Percentiles rank a stretch among this genome's conserved stretches.
These are phyloP conservation scores for Columba janthina DNA, from an alignment of 2,113 vertebrate genomes.

Conservation along the genomic window DNA sequence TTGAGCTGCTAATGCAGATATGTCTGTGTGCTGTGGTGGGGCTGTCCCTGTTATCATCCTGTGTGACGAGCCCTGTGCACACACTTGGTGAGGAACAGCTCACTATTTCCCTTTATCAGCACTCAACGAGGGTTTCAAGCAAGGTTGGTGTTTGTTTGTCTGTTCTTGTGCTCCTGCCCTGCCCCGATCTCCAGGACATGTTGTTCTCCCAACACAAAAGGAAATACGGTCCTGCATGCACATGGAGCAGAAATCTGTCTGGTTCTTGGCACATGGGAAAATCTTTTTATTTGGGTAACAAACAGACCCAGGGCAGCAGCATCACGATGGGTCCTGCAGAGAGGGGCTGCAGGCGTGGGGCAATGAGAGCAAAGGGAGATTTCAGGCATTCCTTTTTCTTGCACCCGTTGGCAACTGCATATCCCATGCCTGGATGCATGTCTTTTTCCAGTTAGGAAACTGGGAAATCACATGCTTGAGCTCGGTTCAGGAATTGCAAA, in stretches of 20 bases:
- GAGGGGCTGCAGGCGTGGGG: neutral
- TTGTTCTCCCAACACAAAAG: neutral
- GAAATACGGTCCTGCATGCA: neutral
- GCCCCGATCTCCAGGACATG: neutral
- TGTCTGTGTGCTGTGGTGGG: neutral
- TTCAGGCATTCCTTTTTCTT: neutral
- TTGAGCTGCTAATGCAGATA: accelerated
- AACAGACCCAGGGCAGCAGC: neutral
- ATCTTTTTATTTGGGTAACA: neutral
- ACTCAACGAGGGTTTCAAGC: neutral
- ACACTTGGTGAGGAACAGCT: neutral
- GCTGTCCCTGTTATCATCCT: accelerated
- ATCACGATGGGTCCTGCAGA: accelerated
- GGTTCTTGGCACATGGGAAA: neutral
- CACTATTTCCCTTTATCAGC: neutral
- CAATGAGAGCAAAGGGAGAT: neutral
- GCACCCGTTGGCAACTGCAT: neutral
- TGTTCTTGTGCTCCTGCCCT: neutral
- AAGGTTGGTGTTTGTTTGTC: neutral
- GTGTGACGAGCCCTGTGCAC: accelerated
- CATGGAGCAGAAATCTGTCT: neutral
- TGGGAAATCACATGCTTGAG: neutral
- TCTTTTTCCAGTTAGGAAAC: neutral
- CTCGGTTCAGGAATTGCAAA: neutral
- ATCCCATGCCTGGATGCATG: neutral